Conservation (phyloP, 2,113 vertebrate genomes). For the Patagioenas fasciata region DNA sequence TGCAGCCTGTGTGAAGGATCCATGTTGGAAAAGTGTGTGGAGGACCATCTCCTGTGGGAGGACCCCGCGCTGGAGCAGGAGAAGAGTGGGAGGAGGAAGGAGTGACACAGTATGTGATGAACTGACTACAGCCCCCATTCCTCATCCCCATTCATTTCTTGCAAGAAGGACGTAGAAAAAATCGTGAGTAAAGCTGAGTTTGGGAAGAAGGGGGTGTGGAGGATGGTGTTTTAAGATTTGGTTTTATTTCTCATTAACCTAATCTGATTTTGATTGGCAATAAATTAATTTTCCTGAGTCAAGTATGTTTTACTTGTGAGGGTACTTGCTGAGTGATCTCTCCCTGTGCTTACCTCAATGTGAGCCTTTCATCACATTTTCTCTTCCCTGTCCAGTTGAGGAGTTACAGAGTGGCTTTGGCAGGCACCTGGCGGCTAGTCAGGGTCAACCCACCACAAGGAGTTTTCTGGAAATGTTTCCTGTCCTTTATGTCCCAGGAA, state of each 20-base stretch:
- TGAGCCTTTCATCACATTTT: neutral
- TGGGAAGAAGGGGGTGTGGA: neutral
- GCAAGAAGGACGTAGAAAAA: neutral
- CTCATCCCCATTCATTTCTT: neutral
- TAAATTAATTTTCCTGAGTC: neutral
- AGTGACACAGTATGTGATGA: fast-evolving
- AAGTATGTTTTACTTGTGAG: fast-evolving
- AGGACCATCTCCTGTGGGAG: too few species aligned
- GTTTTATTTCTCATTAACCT: neutral
- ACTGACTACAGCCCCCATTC: neutral
- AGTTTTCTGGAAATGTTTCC: neutral
- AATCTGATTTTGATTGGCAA: neutral
- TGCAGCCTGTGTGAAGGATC: neutral
- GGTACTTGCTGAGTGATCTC: neutral
- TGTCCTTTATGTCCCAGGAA: neutral
- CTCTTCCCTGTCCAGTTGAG: neutral
- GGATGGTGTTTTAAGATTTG: neutral
- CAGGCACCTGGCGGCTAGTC: neutral
- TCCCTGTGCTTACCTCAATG: neutral
- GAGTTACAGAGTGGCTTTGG: neutral
- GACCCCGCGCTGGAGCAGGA: neutral
- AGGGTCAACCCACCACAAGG: neutral
- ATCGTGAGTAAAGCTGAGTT: neutral
- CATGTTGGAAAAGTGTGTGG: neutral
- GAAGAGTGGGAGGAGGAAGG: neutral